Evolutionary conservation across 2,113 vertebrate species (phyloP).

Genomic region (Pterocles orientalis): DNA sequence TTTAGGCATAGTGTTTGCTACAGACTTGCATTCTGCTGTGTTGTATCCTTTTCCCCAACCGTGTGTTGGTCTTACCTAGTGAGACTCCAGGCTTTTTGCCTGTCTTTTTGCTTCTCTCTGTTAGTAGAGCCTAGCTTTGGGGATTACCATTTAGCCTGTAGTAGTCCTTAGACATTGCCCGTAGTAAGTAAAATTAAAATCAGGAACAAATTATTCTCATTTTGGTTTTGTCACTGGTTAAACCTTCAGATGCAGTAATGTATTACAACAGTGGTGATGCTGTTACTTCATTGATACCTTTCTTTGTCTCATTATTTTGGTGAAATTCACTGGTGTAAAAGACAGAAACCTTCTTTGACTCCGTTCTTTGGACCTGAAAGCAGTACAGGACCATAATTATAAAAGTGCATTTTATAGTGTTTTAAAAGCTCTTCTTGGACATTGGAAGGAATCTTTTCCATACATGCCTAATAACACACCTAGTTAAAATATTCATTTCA

Average conservation of each 20-base stretch:
- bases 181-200: neutral
- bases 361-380: neutral
- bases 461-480: neutral
- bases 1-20: neutral
- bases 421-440: neutral
- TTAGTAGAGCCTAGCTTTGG: neutral
- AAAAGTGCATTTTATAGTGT: neutral
- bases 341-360: neutral
- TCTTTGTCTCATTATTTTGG: neutral
- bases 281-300: neutral
- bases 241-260: neutral
- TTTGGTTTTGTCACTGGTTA: neutral
- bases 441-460: neutral
- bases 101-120: neutral
- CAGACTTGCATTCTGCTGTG: neutral
- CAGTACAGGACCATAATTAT: neutral
- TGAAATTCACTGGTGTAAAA: neutral
- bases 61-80: neutral
- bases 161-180: neutral
- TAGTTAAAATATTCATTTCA: neutral
- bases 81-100: neutral
- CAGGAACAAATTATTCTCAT: neutral
- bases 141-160: neutral
- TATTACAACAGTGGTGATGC: neutral
- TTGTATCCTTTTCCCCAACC: neutral